Evolutionary conservation across 1,140 invertebrate species (phyloP), one percentile per base, ranked within the genome.

Genomic region (Drosophila cardini): DNA sequence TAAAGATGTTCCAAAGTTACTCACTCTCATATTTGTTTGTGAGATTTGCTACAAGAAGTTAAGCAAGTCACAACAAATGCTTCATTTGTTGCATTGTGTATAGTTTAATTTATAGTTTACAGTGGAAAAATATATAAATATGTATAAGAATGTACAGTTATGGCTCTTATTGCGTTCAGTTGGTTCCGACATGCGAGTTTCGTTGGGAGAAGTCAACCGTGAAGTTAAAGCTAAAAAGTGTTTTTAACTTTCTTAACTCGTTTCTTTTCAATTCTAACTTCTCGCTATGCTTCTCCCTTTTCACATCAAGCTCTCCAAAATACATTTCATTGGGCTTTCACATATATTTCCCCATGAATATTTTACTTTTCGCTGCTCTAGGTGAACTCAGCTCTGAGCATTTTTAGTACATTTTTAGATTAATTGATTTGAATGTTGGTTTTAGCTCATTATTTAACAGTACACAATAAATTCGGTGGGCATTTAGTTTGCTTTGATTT

Each of bases 391-490:
- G 53, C 34, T 18, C 32, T 9, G 11, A 48, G 36, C 56, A n/a
- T 52, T 9, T 30, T 60, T 40, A 48, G 67, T 68, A 40, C 34
- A 43, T 21, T 32, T 48, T 38, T 50, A 63, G 50, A 63, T 42
- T 26, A 72, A 40, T 53, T 38, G 55, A 57, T 62, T 53, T 11
- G 16, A 56, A 46, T 55, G 9, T 65, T 57, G 1, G 1, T 32
- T 16, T 53, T 32, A 52, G 61, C 21, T 50, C 65, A 53, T 18
- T 40, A 60, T 40, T 58, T 43, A 62, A 30, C 48, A 62, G 45
- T 77, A 68, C 36, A 67, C 57, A 84, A 80, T 89, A 89, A 89
- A 89, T 89, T 89, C 84, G 84, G 84, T 89, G 84, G 84, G 84
- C 85, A 72, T 75, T 89, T 80, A 85, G 85, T 76, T 89, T 57